A percentile compares a stretch with the other conserved stretches of the same genome.
phyloP scores from a whole-genome alignment of 2,888 invertebrate species.

The Platycheirus albimanus region DNA sequence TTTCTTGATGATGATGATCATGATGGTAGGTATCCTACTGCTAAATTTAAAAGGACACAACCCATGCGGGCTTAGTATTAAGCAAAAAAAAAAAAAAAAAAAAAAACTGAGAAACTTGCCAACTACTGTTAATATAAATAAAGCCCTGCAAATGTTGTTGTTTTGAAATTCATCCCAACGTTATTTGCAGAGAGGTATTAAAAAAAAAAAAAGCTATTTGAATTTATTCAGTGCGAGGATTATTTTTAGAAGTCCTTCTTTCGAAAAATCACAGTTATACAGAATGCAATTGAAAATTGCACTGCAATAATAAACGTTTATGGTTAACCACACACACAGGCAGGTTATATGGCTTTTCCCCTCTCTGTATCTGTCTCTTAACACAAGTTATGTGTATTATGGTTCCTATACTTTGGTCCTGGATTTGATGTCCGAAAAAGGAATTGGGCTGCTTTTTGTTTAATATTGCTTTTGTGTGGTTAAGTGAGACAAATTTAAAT shows the following conservation, averaged over 20 bases:
- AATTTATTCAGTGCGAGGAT: slow-evolving; percentile 51
- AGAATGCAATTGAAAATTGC: slow-evolving; percentile 68
- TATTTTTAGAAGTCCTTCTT: slow-evolving; percentile 34
- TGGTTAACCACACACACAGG: slow-evolving; percentile 45
- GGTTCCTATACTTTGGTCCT: not conserved
- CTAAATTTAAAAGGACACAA: slow-evolving; percentile 32
- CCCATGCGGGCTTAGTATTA: slow-evolving; percentile 27
- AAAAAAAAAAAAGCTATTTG: slow-evolving; percentile 22
- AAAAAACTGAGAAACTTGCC: slow-evolving; percentile 22
- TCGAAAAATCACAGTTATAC: slow-evolving; percentile 48
- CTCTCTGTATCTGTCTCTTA: not conserved
- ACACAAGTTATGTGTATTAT: not conserved
- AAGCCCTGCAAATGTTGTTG: slow-evolving; percentile 25
- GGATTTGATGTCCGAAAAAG: not conserved
- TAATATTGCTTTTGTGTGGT: slow-evolving; percentile 37
- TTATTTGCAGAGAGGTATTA: slow-evolving; percentile 61
- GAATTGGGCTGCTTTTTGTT: slow-evolving; percentile 3
- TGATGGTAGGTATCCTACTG: slow-evolving; percentile 44
- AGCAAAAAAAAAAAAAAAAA: not conserved
- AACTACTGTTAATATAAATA: slow-evolving; percentile 38
- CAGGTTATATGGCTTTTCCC: slow-evolving; percentile 15
- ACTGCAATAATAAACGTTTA: slow-evolving; percentile 66
- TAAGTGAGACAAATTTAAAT: slow-evolving; percentile 42
- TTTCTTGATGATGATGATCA: slow-evolving; percentile 17
- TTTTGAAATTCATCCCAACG: slow-evolving; percentile 39